Evolutionary conservation across 2,888 invertebrate genomes (phyloP), one percentile per base, ranked within the genome.

Genomic region (Ormia ochracea): DNA sequence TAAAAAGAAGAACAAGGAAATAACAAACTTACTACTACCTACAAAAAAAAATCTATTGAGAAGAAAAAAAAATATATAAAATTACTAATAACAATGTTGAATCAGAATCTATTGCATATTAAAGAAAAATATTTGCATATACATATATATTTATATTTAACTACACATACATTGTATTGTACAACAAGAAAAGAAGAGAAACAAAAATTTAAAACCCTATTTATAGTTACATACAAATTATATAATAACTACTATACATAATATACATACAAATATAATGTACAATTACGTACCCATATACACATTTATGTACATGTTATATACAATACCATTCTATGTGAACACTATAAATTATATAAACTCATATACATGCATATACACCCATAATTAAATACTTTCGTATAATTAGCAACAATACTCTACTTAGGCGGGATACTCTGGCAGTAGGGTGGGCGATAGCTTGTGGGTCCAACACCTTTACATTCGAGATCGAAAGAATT

Each of bases 81-180:
- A n/a, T n/a, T n/a, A n/a, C n/a, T n/a, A 38, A 65, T 56, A 74
- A 41, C 17, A 50, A 76, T 65, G 56, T 58, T 69, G 38, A 28
- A 59, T 45, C 17, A 59, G 36, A 73, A 65, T 66, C 58, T 50
- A 76, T 52, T 63, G 45, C 31, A 68, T 54, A 50, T 50, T 10
- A 17, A 38, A 58, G 41, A 59, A 17, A 54, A 56, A 38, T 33
- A 36, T 58, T 31, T 4, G 52, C 58, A 54, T 41, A 26, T 65
- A 54, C 68, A 54, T 63, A 70, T 81, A 78, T 78, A 78, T 70
- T 74, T 81, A 81, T 74, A 78, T 78, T 77, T 48, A 73, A 81
- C 50, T 61, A 75, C n/a, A n/a, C n/a, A n/a, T n/a, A n/a, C 50
- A 74, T 69, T 50, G 38, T 73, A 73, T 31, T 45, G 68, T 75